Base-by-base conservation (phyloP, 1,140 invertebrate genomes). In the Drosophila cardini region DNA sequence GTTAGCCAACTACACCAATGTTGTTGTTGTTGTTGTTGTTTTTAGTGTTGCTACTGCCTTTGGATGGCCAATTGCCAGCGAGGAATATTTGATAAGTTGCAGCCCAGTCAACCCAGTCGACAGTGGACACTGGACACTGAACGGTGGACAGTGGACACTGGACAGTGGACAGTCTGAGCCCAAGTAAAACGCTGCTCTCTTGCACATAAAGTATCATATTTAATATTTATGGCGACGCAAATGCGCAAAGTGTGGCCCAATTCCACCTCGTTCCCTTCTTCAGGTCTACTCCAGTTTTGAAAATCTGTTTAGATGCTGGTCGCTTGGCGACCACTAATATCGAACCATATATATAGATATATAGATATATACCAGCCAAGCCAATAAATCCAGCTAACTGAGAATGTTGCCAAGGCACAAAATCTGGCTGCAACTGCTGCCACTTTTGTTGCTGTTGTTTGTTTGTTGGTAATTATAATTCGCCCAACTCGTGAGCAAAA, bases 1-100 rank as follows among this genome's bases (percentile, higher is more conserved):
- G 48, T 50, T 50, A 26, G 65, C 36, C 58, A 72, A 45, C 42
- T 45, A 45, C 42, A 26, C 48, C 26, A 6, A 21, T 62, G 45
- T 6, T 13, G 36, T 26, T 58, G 46, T 16, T 48, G 21, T n/a
- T 48, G 46, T 21, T n/a, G 6, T 11, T 52, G 46, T 30, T n/a
- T 8, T 34, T 52, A 30, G 5, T 21, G 46, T 38, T 36, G 58
- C 6, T 30, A 13, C n/a, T 58, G 65, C 48, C 26, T 26, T 64
- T 72, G 78, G 79, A 87, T 84, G 85, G 85, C 84, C 84, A 89
- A 89, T 89, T 71, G 84, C 84, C 84, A 80, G 77, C 74, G 80
- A 70, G 77, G 87, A 83, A 90, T 90, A 90, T 90, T 90, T 90
- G 87, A 90, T 90, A 83, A 83, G 86, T 80, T 84, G 64, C 80